These are phyloP conservation scores for Sebastes umbrosus DNA, from an alignment of 2,797 vertebrate species.

Conservation along the genomic window DNA sequence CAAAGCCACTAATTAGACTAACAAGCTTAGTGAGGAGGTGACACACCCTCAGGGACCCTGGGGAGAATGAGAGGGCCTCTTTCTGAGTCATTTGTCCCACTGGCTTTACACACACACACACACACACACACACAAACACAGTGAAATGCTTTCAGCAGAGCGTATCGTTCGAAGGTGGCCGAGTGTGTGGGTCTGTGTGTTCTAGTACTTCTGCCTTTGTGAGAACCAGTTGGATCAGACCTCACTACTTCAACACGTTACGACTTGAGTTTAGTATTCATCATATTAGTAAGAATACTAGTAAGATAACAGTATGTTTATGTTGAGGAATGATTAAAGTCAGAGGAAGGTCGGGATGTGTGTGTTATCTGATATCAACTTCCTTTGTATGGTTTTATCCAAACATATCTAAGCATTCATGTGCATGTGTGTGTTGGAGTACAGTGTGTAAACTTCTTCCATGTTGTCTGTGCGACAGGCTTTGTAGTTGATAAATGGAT, in stretches of 20 bases:
- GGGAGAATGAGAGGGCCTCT: conserved; percentile 12
- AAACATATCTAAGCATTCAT: background rate
- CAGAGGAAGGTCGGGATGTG: background rate
- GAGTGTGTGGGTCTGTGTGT: background rate
- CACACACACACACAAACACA: background rate
- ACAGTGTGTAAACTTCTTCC: background rate
- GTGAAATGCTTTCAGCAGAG: background rate
- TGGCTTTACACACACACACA: background rate
- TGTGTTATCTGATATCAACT: background rate
- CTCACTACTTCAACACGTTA: background rate
- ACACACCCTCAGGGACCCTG: conserved; percentile 28
- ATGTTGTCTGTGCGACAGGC: background rate
- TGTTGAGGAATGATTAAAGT: background rate
- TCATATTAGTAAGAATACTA: background rate
- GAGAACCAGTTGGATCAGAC: background rate
- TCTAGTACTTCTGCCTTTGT: background rate
- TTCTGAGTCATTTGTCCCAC: conserved; percentile 33
- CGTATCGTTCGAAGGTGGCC: too few relatives aligned
- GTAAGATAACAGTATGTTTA: background rate
- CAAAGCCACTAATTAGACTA: conserved; percentile 47
- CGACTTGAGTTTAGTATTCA: background rate
- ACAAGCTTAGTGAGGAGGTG: conserved; percentile 33
- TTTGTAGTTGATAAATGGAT: background rate
- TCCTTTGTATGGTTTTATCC: background rate
- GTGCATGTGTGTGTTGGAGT: background rate